Evolutionary conservation across 2,888 invertebrate genomes (phyloP), one percentile per base, ranked within the genome.

Genomic region (Timema cristinae): DNA sequence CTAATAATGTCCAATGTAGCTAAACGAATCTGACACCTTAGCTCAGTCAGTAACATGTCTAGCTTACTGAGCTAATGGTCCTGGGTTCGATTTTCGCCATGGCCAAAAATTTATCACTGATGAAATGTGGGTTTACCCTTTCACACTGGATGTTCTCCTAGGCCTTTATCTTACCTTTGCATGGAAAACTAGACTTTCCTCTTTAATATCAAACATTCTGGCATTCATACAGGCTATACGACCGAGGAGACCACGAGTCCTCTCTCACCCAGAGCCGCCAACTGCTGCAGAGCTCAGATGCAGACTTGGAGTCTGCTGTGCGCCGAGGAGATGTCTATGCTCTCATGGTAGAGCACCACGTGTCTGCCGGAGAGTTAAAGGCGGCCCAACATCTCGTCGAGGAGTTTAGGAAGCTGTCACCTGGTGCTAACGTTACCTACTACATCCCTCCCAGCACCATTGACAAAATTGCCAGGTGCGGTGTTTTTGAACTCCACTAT

Each of bases 241-340:
- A 86, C 61, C 82, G 84, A 69, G 83, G 82, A 6, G 87, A 88
- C 77, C 84, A 85, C 2, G 86, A 86, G 5, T 83, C 86, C 70
- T 87, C 88, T 5, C 81, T 89, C 76, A 82, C 83, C 74, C 86
- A 86, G 75, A 85, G 88, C 73, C 86, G 86, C 71, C 84, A 85
- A 63, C 79, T 90, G 73, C 80, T 89, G 68, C 81, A 83, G 72
- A 83, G 85, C 59, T 81, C 83, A 7, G 81, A 83, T 71, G 80
- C 54, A 13, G n/a, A 54, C 1, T 52, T 66, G 8, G 84, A 86
- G 72, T 77, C 78, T 52, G 82, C 84, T 50, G 85, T 89, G 16
- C 80, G 87, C 59, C 79, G 84, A 15, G 88, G 88, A 8, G 87
- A 88, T 77, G 82, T 89, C 67, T 87, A 85, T 77, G 85, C 86